A percentile compares a stretch with the other conserved stretches of the same genome.
These are phyloP conservation scores for Microtus pennsylvanicus DNA, from an alignment of 2,113 vertebrate genomes.

Conservation along the genomic window DNA sequence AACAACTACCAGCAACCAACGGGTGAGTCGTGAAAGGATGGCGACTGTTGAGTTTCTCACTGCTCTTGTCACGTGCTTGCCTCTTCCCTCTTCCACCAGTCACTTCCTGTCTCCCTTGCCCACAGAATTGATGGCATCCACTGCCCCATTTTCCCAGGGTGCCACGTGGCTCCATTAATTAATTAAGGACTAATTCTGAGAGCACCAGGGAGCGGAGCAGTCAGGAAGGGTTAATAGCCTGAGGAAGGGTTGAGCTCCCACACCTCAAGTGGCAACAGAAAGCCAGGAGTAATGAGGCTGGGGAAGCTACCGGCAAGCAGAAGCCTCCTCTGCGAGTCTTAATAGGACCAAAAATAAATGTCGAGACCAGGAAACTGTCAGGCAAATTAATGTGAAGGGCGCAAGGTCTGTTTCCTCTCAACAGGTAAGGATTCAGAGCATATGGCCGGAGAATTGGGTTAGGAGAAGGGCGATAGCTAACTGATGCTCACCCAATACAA, in stretches of 20 bases:
- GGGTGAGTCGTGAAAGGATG: background rate
- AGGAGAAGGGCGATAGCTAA: conserved; percentile 29
- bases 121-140: background rate
- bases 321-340: conserved; percentile 31
- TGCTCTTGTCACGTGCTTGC: background rate
- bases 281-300: conserved; percentile 27
- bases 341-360: conserved; percentile 52
- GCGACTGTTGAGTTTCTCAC: background rate
- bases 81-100: background rate
- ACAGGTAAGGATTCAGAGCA: conserved; percentile 58
- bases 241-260: background rate
- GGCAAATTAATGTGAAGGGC: conserved; percentile 56
- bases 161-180: background rate
- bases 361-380: conserved; percentile 20
- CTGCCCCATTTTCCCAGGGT: conserved; percentile 43
- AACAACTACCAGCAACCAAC: background rate
- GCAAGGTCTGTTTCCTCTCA: conserved; percentile 58
- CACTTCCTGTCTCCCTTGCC: background rate
- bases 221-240: conserved; percentile 23
- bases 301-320: background rate
- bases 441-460: background rate
- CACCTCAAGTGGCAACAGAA: background rate
- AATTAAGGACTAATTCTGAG: conserved; percentile 43
- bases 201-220: background rate
- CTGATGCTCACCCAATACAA: background rate